phyloP scores from a whole-genome alignment of 2,888 invertebrate species.

The Adineta ricciae region DNA sequence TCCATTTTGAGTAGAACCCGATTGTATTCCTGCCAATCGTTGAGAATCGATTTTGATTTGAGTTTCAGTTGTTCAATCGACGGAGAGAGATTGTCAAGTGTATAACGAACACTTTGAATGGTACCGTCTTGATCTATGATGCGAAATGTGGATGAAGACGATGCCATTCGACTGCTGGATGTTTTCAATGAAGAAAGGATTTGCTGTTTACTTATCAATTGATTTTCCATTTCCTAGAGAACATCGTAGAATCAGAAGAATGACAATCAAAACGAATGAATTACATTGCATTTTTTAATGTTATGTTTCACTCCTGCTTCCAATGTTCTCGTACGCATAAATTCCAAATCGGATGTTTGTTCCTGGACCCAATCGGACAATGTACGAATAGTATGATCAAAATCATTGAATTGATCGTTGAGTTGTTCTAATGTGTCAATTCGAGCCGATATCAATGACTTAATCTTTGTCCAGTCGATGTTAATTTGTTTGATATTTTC shows the following conservation, averaged over 20 bases:
- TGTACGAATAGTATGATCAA: background rate
- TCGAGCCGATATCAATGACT: background rate
- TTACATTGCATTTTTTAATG: background rate
- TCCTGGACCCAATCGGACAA: background rate
- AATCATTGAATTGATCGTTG: constrained; percentile 10
- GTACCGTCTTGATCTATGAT: background rate
- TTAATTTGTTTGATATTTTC: constrained; percentile 17
- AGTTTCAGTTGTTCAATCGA: constrained; percentile 1
- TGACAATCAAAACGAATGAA: background rate
- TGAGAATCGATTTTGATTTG: background rate
- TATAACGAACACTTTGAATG: background rate
- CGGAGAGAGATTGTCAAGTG: background rate
- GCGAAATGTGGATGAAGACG: background rate
- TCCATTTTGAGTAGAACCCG: background rate
- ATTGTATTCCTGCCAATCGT: constrained; percentile 14
- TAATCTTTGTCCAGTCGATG: constrained; percentile 5
- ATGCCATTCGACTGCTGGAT: background rate
- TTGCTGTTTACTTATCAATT: constrained; percentile 1
- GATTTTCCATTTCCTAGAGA: background rate
- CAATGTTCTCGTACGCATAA: background rate
- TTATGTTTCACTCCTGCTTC: background rate
- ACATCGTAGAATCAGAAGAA: background rate
- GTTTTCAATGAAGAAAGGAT: background rate
- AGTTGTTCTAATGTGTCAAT: constrained; percentile 9
- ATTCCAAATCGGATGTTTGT: constrained; percentile 2